Base-by-base conservation (phyloP, 2,113 vertebrate genomes). In the Antennarius striatus region DNA sequence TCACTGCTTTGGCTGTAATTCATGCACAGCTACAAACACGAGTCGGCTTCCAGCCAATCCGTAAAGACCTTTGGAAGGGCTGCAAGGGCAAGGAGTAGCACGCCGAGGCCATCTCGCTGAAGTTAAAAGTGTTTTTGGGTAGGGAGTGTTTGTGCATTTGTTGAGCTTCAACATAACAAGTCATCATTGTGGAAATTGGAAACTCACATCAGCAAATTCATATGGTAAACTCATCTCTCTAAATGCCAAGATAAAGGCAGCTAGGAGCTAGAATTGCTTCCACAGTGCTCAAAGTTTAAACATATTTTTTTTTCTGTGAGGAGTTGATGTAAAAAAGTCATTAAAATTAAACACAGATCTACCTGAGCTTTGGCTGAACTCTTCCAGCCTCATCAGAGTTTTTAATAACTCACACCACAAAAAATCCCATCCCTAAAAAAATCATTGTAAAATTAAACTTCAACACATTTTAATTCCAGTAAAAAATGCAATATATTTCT, bases 211-310 rank as follows among this genome's bases (percentile, higher is more conserved):
- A 42, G 68, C 63, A 67, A 77, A 54, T 75, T 89, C 85, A 85
- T 80, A 81, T 91, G 91, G 88, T 89, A 83, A 85, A 83, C 76
- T 65, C 75, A 88, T 86, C 76, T 75, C 75, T 47, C 66, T 62
- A 28, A 16, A 78, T 77, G 83, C 84, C 79, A 81, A 85, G 73
- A 53, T 73, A 69, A 84, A 90, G 54, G 77, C 48, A 58, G 68
- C 22, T 22, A 22, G 22, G 22, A 22, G 53, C 71, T 16, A 47
- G 67, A 82, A 85, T 75, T 10, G 43, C 78, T 79, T 86, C 80
- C 73, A 71, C 80, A 54, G 77, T 52, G 57, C 78, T 84, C 63
- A 53, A 68, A 73, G 75, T 82, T 80, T 54, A 48, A 88, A 79
- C 39, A 47, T 83, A 84, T 89, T 88, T 90, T 61, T 86, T 84